phyloP scores from a whole-genome alignment of 1,140 invertebrate genomes.

The Drosophila rhopaloa region DNA sequence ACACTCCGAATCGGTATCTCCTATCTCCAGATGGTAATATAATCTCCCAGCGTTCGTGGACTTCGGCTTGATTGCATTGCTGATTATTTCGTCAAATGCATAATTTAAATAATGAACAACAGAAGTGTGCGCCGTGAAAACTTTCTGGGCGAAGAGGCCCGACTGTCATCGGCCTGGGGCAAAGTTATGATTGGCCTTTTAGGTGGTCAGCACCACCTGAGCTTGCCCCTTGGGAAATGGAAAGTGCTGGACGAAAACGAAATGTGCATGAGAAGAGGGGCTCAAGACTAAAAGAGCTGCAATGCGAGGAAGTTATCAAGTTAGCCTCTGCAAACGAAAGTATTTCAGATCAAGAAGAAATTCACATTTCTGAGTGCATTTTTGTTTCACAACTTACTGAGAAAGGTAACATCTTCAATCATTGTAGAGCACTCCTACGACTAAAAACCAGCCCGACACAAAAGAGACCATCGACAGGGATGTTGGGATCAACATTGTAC shows the following conservation, averaged over 20 bases:
- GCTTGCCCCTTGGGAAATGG: slow-evolving; percentile 38
- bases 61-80: slow-evolving; percentile 72
- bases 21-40: slow-evolving; percentile 59
- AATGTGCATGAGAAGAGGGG: background rate
- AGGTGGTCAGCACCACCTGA: slow-evolving; percentile 20
- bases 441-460: slow-evolving; percentile 5
- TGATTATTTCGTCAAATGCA: slow-evolving; percentile 80
- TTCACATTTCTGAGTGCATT: too few species aligned
- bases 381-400: too few species aligned
- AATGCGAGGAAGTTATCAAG: background rate
- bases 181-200: slow-evolving; percentile 62
- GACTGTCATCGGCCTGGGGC: slow-evolving; percentile 49
- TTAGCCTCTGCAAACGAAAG: too few species aligned
- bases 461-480: slow-evolving; percentile 17
- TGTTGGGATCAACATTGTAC: slow-evolving; percentile 4
- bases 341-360: too few species aligned
- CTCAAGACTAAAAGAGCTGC: background rate
- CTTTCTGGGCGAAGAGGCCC: slow-evolving; percentile 35
- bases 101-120: slow-evolving; percentile 75
- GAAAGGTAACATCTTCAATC: background rate
- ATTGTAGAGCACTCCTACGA: background rate
- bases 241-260: slow-evolving; percentile 47
- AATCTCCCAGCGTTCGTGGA: slow-evolving; percentile 47
- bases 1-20: slow-evolving; percentile 48
- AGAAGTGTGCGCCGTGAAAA: slow-evolving; percentile 60